Evolutionary conservation across 2,113 vertebrate species (phyloP).

Genomic region (Asarcornis scutulata): DNA sequence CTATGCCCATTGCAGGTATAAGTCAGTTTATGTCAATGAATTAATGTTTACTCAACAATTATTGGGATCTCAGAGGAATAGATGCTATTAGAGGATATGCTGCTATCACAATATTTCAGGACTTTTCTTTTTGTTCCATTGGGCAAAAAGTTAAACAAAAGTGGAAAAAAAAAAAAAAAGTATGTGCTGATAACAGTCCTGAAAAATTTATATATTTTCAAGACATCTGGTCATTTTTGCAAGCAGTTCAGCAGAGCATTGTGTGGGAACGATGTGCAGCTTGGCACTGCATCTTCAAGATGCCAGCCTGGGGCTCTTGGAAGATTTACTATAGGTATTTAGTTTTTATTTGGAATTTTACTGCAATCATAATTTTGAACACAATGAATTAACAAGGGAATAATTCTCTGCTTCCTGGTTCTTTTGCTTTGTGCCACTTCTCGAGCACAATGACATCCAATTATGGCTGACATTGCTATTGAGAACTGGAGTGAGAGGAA

Average conservation of each 20-base stretch:
- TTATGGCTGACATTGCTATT: not conserved
- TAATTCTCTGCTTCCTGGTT: not conserved
- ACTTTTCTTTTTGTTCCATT: not conserved
- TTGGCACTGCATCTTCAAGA: not conserved
- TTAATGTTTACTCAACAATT: not conserved
- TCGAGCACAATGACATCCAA: not conserved
- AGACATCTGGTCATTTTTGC: not conserved
- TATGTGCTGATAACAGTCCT: not conserved
- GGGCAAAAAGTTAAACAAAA: not conserved
- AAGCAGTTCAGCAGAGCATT: not conserved
- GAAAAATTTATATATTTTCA: not conserved
- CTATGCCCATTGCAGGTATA: not conserved
- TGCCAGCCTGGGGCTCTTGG: rapidly evolving
- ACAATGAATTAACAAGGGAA: not conserved
- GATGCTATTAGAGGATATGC: not conserved
- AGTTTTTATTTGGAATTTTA: not conserved
- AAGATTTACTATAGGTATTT: not conserved
- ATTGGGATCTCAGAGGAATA: not conserved
- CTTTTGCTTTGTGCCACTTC: not conserved
- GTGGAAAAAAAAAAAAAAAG: not conserved
- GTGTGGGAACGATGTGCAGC: not conserved
- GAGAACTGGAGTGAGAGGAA: not conserved
- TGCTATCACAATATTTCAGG: not conserved
- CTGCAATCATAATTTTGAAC: not conserved
- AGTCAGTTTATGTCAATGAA: not conserved